phyloP scores from a whole-genome alignment of 2,113 vertebrate species.

The Phrynosoma platyrhinos region DNA sequence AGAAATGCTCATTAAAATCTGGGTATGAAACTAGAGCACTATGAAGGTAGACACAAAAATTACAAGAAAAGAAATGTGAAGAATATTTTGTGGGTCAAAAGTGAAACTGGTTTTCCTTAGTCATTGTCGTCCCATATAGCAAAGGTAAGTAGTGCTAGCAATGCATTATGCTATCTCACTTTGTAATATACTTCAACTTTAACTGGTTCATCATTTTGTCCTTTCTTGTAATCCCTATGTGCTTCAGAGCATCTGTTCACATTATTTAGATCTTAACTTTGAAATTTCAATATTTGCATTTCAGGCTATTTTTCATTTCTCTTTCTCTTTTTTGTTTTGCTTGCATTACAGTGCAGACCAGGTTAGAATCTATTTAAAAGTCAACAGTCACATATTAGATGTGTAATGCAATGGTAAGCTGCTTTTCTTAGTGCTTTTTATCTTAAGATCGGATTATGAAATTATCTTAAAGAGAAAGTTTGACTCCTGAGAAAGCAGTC shows the following conservation, averaged over 20 bases:
- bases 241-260: background rate
- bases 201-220: background rate
- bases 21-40: background rate
- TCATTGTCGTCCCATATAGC: slow-evolving; percentile 1
- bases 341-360: background rate
- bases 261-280: slow-evolving; percentile 8
- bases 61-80: background rate
- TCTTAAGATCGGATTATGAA: slow-evolving; percentile 30
- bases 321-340: background rate
- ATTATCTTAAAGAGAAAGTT: slow-evolving; percentile 31
- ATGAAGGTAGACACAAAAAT: background rate
- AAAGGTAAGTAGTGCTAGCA: background rate
- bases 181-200: background rate
- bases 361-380: slow-evolving; percentile 9
- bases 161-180: slow-evolving; percentile 3
- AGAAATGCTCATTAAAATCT: background rate
- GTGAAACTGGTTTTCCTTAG: background rate
- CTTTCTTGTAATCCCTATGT: slow-evolving; percentile 9
- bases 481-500: slow-evolving; percentile 27
- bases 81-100: background rate
- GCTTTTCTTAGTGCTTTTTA: slow-evolving; percentile 2
- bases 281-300: slow-evolving; percentile 14
- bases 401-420: slow-evolving; percentile 24
- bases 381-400: background rate
- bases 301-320: background rate